Evolutionary conservation across 2,888 invertebrate species (phyloP), one percentile per base, ranked within the genome.

Genomic region (Eupithecia dodoneata): DNA sequence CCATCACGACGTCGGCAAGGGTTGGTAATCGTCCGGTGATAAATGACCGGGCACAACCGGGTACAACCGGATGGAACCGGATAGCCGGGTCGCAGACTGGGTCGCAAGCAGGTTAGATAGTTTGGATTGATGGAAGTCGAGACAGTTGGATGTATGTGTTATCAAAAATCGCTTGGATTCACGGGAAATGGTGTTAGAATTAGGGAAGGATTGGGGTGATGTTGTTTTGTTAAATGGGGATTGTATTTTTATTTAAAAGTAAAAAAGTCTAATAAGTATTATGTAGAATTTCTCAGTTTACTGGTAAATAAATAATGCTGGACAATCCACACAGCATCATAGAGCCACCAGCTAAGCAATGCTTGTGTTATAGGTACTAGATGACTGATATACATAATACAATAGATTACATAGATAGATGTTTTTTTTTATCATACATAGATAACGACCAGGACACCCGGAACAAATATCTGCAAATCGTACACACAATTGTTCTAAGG

Each of bases 11-110:
- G 87, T 85, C 85, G 83, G 88, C 88, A 90, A 91, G 91, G 91
- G 92, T 91, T 90, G 87, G 89, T 90, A 91, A 92, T 88, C 91
- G 91, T 86, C 89, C 86, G 78, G 89, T 93, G 92, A 93, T 91
- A 92, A 93, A 93, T 91, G 93, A 89, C 88, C 87, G 86, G 84
- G 55, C 85, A 88, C 88, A 83, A 85, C 85, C 85, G 86, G 84
- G 55, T 85, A 88, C 88, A 83, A 85, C 85, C 85, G 86, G 90
- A 88, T 89, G 91, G 45, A 10, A 63, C 63, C 67, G 66, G 66
- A 66, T 42, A 66, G 44, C 67, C 45, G 67, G 67, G 44, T 69
- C 42, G n/a, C 67, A 69, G 67, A 89, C 92, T 90, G 90, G 92
- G 91, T 90, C 91, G 88, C 87, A 87, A 85, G 87, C 86, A 88